Evolutionary conservation across 2,797 vertebrate species (phyloP).

Genomic region (Coilia nasus): DNA sequence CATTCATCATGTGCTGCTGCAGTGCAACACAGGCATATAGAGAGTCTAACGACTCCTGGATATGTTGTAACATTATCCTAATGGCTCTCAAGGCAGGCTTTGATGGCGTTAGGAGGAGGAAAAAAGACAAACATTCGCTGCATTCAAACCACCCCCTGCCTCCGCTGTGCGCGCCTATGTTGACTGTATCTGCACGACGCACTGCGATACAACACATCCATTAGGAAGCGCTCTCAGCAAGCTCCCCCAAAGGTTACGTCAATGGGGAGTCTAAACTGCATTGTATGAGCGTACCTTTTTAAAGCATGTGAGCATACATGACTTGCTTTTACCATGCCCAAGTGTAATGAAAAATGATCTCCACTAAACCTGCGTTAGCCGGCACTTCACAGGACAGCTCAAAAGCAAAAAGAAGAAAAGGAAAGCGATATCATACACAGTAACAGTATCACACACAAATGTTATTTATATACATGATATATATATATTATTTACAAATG

Average conservation of each 20-base stretch:
- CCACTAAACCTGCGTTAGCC: not conserved
- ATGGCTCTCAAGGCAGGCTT: constrained; percentile 6
- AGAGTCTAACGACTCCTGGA: not conserved
- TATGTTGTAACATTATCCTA: not conserved
- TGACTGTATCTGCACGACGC: not conserved
- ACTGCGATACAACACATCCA: not conserved
- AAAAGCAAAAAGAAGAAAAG: not conserved
- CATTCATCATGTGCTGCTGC: not conserved
- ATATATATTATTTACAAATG: no score
- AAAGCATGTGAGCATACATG: no score
- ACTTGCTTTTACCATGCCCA: not conserved
- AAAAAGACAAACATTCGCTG: not conserved
- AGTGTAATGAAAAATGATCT: not conserved
- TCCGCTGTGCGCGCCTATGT: not conserved
- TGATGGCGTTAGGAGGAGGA: not conserved
- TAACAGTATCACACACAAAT: not conserved
- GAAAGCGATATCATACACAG: not conserved
- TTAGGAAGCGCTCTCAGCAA: not conserved
- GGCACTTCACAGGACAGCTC: not conserved
- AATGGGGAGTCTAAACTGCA: not conserved
- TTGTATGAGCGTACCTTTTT: not conserved
- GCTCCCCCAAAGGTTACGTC: not conserved
- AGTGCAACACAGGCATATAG: not conserved
- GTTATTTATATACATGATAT: no score
- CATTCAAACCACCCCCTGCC: not conserved